phyloP scores from a whole-genome alignment of 2,888 invertebrate genomes.

The Cyclophora albipunctata region DNA sequence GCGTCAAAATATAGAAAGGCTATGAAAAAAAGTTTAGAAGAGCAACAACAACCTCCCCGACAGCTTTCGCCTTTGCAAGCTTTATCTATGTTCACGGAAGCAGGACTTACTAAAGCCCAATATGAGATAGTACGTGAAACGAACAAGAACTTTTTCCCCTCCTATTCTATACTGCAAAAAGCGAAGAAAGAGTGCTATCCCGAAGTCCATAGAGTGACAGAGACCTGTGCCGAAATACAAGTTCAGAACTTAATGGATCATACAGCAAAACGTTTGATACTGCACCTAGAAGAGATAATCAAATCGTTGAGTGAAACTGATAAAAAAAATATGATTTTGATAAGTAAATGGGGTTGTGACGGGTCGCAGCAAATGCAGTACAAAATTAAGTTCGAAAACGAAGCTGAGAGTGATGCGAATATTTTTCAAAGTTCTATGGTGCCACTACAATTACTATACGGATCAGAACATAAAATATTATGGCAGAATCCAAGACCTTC shows the following conservation, averaged over 20 bases:
- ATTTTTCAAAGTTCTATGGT: constrained; percentile 24
- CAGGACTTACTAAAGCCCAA: constrained; percentile 6
- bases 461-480: constrained; percentile 10
- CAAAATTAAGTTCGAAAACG: constrained; percentile 23
- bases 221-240: constrained; percentile 10
- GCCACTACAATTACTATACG: constrained; percentile 1
- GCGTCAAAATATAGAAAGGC: constrained; percentile 10
- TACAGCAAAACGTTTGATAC: constrained; percentile 4
- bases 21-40: not conserved
- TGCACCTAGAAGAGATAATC: constrained; percentile 5
- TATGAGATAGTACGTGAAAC: constrained; percentile 9
- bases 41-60: constrained; percentile 1
- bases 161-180: constrained; percentile 8
- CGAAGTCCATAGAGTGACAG: constrained; percentile 10
- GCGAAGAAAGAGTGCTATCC: constrained; percentile 14
- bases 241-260: constrained; percentile 11
- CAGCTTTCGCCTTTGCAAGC: no score
- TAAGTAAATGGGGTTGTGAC: constrained; percentile 15
- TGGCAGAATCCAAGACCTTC: constrained; percentile 26
- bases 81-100: not conserved
- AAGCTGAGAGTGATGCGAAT: constrained; percentile 17
- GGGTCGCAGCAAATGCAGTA: constrained; percentile 24
- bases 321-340: constrained; percentile 2
- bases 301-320: constrained; percentile 2
- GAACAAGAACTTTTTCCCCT: constrained; percentile 7